Percentiles rank a stretch among this genome's conserved stretches.
Evolutionary conservation across 2,797 vertebrate genomes (phyloP).

Genomic region (Thripadectes ignobilis): DNA sequence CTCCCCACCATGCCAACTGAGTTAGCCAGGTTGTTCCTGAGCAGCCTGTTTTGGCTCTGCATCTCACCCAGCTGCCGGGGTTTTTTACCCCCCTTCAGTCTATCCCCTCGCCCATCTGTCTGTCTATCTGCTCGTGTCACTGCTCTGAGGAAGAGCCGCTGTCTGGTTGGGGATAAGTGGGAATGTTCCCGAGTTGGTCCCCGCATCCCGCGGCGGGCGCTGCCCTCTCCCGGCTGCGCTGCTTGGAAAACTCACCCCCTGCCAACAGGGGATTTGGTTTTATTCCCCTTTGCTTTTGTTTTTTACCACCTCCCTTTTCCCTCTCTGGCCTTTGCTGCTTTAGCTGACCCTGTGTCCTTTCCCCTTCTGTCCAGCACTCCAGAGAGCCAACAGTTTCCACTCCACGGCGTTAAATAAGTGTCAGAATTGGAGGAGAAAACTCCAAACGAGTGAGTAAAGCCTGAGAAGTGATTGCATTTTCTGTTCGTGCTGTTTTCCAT

Average conservation of each 20-base stretch:
- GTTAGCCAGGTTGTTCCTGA: neutral
- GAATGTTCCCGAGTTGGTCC: rapidly evolving
- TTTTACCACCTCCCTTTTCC: rapidly evolving
- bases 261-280: rapidly evolving
- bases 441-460: conserved; percentile 75
- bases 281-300: rapidly evolving
- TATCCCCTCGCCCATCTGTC: neutral
- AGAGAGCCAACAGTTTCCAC: conserved; percentile 68
- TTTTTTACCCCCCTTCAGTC: neutral
- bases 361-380: conserved; percentile 57
- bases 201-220: neutral
- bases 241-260: rapidly evolving
- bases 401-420: conserved; percentile 48
- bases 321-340: neutral
- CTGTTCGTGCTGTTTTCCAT: neutral
- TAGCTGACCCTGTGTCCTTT: neutral
- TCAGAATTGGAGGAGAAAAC: conserved; percentile 76
- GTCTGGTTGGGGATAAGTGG: rapidly evolving
- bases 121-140: neutral
- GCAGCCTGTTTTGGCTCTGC: neutral
- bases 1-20: neutral
- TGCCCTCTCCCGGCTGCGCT: conserved; percentile 6
- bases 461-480: neutral
- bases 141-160: neutral
- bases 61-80: neutral